Percentiles rank a stretch among this genome's conserved stretches.
Evolutionary conservation across 2,888 invertebrate species (phyloP).

Genomic region (Protophormia terraenovae): DNA sequence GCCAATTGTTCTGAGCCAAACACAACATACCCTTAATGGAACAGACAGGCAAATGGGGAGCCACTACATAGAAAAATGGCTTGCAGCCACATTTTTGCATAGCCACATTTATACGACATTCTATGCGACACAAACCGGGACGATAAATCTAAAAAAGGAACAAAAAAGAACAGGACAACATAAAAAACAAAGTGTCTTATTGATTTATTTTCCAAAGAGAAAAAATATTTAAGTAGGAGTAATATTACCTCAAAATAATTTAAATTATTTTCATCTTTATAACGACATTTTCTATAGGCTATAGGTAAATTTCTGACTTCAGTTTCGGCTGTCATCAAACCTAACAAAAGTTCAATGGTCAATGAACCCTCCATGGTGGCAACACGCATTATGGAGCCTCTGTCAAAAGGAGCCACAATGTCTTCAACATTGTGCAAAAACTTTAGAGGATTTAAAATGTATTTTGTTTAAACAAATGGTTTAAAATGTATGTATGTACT

Average conservation of each 20-base stretch:
- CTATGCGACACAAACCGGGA: constrained; percentile 76
- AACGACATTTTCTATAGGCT: constrained; percentile 78
- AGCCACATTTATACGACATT: constrained; percentile 78
- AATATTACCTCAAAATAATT: constrained; percentile 73
- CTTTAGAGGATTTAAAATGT: constrained; percentile 64
- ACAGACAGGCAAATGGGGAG: constrained; percentile 72
- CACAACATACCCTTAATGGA: constrained; percentile 76
- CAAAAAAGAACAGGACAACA: background rate
- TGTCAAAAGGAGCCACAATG: constrained; percentile 72
- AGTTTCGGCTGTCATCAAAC: constrained; percentile 72
- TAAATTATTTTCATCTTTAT: constrained; percentile 75
- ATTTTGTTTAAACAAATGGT: background rate
- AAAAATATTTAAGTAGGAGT: background rate
- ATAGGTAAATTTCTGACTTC: constrained; percentile 76
- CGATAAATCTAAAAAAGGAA: constrained; percentile 73
- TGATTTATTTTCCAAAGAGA: background rate
- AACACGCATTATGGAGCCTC: constrained; percentile 68
- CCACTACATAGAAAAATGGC: constrained; percentile 78
- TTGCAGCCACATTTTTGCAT: constrained; percentile 76
- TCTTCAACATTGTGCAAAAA: constrained; percentile 76
- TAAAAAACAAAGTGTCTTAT: background rate
- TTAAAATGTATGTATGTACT: background rate
- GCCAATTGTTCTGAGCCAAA: constrained; percentile 73
- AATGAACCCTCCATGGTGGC: constrained; percentile 68
- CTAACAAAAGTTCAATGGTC: constrained; percentile 71